Evolutionary conservation across 1,140 invertebrate genomes (phyloP).

Genomic region (Cydia strobilella): DNA sequence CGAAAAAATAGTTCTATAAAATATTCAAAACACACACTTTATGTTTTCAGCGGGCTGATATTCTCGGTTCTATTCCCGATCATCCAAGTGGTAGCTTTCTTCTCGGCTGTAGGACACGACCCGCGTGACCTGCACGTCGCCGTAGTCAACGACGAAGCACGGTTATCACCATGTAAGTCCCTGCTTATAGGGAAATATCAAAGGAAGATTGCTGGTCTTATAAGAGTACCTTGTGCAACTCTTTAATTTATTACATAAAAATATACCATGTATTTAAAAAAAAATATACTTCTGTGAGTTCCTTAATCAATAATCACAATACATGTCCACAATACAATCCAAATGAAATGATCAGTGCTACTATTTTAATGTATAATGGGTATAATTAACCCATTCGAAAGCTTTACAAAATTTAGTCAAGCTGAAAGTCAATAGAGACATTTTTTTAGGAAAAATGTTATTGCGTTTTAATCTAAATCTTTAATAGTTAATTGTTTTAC

Average conservation of each 20-base stretch:
- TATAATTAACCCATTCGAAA: not conserved
- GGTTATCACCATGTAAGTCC: slow-evolving; percentile 60
- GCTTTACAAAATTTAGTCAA: too few relatives aligned
- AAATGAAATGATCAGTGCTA: too few relatives aligned
- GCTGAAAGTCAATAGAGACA: too few relatives aligned
- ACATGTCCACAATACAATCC: too few relatives aligned
- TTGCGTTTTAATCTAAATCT: too few relatives aligned
- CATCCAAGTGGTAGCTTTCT: slow-evolving; percentile 89
- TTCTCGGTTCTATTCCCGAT: slow-evolving; percentile 92
- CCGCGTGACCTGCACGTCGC: slow-evolving; percentile 86
- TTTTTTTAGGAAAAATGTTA: too few relatives aligned
- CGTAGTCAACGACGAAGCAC: slow-evolving; percentile 88
- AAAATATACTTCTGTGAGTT: too few relatives aligned
- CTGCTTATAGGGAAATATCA: slow-evolving; percentile 23
- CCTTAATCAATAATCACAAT: too few relatives aligned
- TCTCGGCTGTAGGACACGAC: slow-evolving; percentile 89
- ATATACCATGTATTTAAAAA: too few relatives aligned
- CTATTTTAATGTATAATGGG: too few relatives aligned
- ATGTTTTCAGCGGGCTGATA: slow-evolving; percentile 83
- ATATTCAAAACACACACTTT: not conserved
- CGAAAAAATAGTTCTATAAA: too few relatives aligned
- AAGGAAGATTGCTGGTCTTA: not conserved
- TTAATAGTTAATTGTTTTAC: too few relatives aligned
- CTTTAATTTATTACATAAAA: not conserved
- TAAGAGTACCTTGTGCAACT: not conserved